phyloP scores from a whole-genome alignment of 2,113 vertebrate species.

The Marcusenius ussheri region DNA sequence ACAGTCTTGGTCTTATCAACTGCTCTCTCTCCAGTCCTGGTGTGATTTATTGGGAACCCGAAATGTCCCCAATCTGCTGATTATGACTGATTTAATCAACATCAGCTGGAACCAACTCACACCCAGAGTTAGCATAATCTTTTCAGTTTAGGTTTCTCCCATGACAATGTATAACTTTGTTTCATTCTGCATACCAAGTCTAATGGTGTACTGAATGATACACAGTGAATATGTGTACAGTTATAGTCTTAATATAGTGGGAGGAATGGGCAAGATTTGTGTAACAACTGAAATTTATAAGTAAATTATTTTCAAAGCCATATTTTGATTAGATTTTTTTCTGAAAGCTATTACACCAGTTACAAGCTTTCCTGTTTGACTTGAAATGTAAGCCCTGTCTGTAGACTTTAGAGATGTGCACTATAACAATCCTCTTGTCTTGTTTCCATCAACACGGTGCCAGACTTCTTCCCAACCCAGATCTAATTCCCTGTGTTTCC shows the following conservation, averaged over 20 bases:
- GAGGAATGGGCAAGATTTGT: neutral
- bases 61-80: neutral
- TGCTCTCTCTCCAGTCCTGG: neutral
- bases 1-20: neutral
- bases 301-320: neutral
- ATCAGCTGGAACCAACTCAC: neutral
- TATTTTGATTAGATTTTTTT: neutral
- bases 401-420: neutral
- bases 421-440: neutral
- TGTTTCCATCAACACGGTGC: too few relatives aligned
- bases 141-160: neutral
- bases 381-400: neutral
- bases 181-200: neutral
- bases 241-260: neutral
- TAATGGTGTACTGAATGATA: neutral
- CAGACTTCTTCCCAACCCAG: too few relatives aligned
- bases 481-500: too few relatives aligned
- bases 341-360: neutral
- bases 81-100: neutral
- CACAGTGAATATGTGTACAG: neutral
- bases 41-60: neutral
- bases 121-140: neutral
- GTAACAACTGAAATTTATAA: too few relatives aligned
- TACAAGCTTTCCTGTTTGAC: neutral
- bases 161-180: neutral